Conservation (phyloP, 2,113 vertebrate species). For the Madoqua kirkii region DNA sequence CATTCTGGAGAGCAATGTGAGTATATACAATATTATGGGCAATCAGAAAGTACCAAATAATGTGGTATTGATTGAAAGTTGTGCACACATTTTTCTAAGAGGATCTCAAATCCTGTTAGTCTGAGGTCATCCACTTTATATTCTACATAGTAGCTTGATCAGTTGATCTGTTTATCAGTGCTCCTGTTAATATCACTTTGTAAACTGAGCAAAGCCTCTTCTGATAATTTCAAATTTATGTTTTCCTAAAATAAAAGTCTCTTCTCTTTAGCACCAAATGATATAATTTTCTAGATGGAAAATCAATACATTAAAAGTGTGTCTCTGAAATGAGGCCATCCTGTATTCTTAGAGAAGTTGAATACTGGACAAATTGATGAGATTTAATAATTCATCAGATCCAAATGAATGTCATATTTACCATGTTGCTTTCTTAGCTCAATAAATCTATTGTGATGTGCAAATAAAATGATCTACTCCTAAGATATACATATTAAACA, state of each 20-base stretch:
- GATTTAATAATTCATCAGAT: neutral
- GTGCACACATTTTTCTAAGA: neutral
- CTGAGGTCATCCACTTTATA: neutral
- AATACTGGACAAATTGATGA: neutral
- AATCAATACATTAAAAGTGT: neutral
- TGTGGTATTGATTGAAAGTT: neutral
- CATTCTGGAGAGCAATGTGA: neutral
- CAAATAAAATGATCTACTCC: neutral
- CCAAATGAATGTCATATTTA: neutral
- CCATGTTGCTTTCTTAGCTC: neutral
- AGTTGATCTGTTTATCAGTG: neutral
- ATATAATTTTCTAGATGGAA: neutral
- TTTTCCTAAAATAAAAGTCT: neutral
- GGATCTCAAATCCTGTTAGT: neutral
- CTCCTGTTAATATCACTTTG: neutral
- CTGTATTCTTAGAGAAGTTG: neutral
- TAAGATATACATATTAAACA: neutral
- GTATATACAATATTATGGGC: neutral
- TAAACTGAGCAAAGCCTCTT: neutral
- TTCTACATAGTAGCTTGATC: neutral
- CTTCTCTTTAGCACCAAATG: neutral
- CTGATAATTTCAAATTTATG: neutral
- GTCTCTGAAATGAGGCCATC: neutral
- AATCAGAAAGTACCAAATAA: neutral
- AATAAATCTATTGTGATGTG: neutral